Evolutionary conservation across 2,797 vertebrate species (phyloP).

Genomic region (Myripristis jacobus): DNA sequence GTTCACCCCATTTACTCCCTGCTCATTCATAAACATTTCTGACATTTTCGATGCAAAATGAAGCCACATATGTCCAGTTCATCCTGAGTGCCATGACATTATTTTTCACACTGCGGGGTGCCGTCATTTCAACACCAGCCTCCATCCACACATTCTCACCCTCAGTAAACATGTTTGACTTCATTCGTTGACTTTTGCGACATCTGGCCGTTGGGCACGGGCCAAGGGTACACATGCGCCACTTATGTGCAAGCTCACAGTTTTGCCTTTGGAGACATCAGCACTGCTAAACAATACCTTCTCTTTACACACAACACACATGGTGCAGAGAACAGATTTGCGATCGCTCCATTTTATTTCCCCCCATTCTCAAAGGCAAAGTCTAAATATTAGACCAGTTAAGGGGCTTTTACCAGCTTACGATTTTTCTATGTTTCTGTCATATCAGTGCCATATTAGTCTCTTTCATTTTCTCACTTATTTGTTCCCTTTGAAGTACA

Average conservation of each 20-base stretch:
- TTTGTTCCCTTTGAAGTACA: slow-evolving; percentile 59
- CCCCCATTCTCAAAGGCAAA: no score
- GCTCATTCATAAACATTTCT: slow-evolving; percentile 22
- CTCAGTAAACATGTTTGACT: slow-evolving; percentile 72
- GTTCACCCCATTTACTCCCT: not conserved
- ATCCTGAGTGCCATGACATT: slow-evolving; percentile 44
- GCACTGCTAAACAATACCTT: slow-evolving; percentile 14
- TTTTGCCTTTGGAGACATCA: slow-evolving; percentile 44
- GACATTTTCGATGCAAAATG: slow-evolving; percentile 14
- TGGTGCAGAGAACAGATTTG: not conserved
- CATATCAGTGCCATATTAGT: slow-evolving; percentile 39
- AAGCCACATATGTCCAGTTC: slow-evolving; percentile 31
- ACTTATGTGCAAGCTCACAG: slow-evolving; percentile 42
- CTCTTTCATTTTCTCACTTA: slow-evolving; percentile 58
- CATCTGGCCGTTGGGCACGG: slow-evolving; percentile 69
- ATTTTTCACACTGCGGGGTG: slow-evolving; percentile 38
- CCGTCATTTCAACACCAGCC: slow-evolving; percentile 65
- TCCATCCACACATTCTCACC: slow-evolving; percentile 61
- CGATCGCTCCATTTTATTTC: slow-evolving; percentile 56
- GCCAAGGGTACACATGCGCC: slow-evolving; percentile 41
- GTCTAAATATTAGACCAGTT: slow-evolving; percentile 21
- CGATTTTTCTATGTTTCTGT: slow-evolving; percentile 46
- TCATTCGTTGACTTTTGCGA: slow-evolving; percentile 71
- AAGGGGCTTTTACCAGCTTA: slow-evolving; percentile 30
- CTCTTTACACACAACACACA: slow-evolving; percentile 10